phyloP scores from a whole-genome alignment of 2,113 vertebrate genomes.

The Ginglymostoma cirratum region DNA sequence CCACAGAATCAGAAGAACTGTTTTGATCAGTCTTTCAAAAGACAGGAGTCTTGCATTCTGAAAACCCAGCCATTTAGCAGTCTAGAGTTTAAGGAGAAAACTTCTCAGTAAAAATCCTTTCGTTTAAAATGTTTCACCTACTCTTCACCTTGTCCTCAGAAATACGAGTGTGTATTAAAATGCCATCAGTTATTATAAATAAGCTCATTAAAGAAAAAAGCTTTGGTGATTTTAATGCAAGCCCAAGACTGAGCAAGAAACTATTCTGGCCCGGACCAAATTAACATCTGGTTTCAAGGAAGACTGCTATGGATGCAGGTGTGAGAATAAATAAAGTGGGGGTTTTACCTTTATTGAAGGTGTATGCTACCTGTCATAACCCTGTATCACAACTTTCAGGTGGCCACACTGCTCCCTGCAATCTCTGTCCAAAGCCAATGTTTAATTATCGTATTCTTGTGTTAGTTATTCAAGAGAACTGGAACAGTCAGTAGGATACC shows the following conservation, averaged over 20 bases:
- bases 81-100: neutral
- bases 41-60: neutral
- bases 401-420: no score
- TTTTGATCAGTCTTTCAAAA: neutral
- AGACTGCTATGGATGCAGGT: neutral
- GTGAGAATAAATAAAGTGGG: neutral
- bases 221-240: conserved; percentile 34
- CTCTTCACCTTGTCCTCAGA: neutral
- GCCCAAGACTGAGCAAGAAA: neutral
- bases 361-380: neutral
- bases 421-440: neutral
- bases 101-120: neutral
- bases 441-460: no score
- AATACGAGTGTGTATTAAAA: conserved; percentile 25
- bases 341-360: neutral
- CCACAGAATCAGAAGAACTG: neutral
- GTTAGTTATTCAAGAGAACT: neutral
- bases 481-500: neutral
- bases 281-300: neutral
- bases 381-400: no score
- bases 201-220: conserved; percentile 4
- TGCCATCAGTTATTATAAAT: conserved; percentile 15
- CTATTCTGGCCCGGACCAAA: conserved; percentile 5
- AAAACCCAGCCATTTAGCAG: neutral
- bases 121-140: neutral